Conservation (phyloP, 2,113 vertebrate species). For the Stomatorhinus ivindoensis region DNA sequence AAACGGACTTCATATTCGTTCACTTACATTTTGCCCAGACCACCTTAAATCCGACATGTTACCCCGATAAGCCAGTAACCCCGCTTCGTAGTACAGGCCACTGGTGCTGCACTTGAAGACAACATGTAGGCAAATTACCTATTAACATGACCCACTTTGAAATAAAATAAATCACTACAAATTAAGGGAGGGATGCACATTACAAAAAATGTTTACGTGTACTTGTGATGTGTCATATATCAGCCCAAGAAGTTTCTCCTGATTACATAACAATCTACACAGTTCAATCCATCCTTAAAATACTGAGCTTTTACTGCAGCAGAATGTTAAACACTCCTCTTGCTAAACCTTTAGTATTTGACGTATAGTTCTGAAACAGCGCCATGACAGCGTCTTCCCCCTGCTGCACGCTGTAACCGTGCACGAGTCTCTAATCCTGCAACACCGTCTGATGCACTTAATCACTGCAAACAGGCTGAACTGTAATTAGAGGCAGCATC, state of each 20-base stretch:
- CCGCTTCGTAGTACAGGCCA: too few relatives aligned
- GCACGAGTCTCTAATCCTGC: neutral
- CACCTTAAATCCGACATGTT: too few relatives aligned
- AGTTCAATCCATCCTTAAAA: neutral
- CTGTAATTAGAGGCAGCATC: slow-evolving; percentile 21
- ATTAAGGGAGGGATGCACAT: neutral
- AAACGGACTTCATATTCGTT: too few relatives aligned
- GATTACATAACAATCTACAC: neutral
- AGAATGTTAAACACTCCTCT: neutral
- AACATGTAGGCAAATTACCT: neutral
- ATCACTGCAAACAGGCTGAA: slow-evolving; percentile 43
- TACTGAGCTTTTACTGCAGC: neutral
- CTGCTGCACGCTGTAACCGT: too few relatives aligned
- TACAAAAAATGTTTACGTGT: neutral
- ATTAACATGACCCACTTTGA: neutral
- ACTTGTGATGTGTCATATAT: neutral
- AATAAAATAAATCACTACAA: neutral
- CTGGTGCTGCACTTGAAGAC: neutral
- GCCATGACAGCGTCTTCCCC: neutral
- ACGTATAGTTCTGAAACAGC: neutral
- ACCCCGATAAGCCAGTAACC: too few relatives aligned
- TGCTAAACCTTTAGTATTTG: neutral
- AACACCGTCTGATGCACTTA: neutral
- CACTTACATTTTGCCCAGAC: too few relatives aligned
- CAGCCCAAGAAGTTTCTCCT: neutral